Evolutionary conservation across 2,113 vertebrate species (phyloP).

Genomic region (Etia nguti): DNA sequence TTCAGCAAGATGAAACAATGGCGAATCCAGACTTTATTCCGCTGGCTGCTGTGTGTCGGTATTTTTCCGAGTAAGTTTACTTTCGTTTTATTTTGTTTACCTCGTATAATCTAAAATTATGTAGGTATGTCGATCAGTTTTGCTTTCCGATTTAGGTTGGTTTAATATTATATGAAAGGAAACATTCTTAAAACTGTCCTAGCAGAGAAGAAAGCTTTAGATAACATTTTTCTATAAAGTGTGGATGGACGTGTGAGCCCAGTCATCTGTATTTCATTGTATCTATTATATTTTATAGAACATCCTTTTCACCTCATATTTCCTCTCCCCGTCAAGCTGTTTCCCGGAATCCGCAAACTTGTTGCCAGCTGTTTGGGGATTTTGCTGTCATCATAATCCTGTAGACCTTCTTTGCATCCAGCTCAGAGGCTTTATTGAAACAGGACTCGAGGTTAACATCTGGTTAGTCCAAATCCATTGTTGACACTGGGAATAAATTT

Average conservation of each 20-base stretch:
- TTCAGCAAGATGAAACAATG: conserved; percentile 48
- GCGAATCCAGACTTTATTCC: conserved; percentile 1
- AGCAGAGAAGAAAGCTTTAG: not conserved
- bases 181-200: not conserved
- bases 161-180: not conserved
- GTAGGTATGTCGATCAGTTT: not conserved
- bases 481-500: not conserved
- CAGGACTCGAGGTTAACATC: conserved; percentile 32
- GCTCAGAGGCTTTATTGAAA: conserved; percentile 32
- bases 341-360: not conserved
- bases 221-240: not conserved
- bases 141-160: not conserved
- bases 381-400: conserved; percentile 37
- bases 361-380: conserved; percentile 34
- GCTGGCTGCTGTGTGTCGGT: conserved; percentile 35
- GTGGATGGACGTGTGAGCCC: not conserved
- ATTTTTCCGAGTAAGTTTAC: conserved; percentile 57
- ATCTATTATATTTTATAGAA: not conserved
- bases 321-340: not conserved
- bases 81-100: not conserved
- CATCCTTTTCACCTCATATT: not conserved
- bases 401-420: conserved; percentile 2
- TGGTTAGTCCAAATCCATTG: conserved; percentile 30
- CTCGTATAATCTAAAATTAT: not conserved
- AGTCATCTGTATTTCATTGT: not conserved